Evolutionary conservation across 2,113 vertebrate genomes (phyloP), one percentile per base, ranked within the genome.

Genomic region (Pluvialis apricaria): DNA sequence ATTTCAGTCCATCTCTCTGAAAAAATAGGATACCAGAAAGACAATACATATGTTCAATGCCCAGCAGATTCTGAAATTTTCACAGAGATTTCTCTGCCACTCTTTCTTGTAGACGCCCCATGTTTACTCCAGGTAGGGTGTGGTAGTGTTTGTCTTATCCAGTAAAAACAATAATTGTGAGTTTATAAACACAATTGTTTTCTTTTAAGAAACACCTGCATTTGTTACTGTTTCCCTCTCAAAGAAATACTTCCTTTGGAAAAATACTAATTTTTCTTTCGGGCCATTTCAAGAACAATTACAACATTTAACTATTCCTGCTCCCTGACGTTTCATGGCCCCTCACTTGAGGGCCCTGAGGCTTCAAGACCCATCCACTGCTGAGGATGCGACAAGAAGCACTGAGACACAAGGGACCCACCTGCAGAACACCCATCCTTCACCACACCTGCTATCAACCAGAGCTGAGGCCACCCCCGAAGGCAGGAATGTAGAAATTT

Each of bases 1-100:
- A 91, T 93, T 72, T 76, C 82, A 94, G 90, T 91, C 89, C 62
- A 79, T 94, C 78, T 96, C 31, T 5, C 86, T 80, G 54, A n/a
- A 94, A 78, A 94, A 82, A 15, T 4, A 65, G 66, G 70, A 95
- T 64, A 49, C n/a, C 62, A 34, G 65, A 42, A 87, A 91, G 78
- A 79, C 78, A 88, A 82, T 76, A 7, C 40, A 20, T 75, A 60
- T 58, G 84, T 80, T 93, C 58, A 49, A 1, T 62, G 54, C 78
- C 61, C 82, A 79, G 58, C 62, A 88, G 82, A 58, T 80, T 82
- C 58, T 34, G 71, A 85, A 68, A 45, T 58, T 57, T 64, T 82
- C 84, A 47, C 0, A 0, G 81, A 82, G 84, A 68, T 90, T 87
- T 82, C 70, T 71, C 17, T 61, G 52, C 55, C 32, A 13, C 58